These are phyloP conservation scores for Diabrotica balteata DNA, from an alignment of 2,888 invertebrate genomes.

Conservation along the genomic window DNA sequence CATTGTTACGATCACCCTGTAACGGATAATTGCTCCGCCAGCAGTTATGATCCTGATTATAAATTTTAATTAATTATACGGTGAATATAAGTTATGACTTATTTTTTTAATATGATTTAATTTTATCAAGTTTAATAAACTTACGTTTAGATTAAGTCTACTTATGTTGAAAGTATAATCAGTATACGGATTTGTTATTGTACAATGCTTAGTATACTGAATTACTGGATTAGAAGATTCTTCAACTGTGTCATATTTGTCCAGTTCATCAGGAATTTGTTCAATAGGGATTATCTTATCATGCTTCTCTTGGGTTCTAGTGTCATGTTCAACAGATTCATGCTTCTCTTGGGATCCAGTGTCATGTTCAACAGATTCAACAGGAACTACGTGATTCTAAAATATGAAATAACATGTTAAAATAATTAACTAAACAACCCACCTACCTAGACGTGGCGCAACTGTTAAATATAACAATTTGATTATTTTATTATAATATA, in stretches of 20 bases:
- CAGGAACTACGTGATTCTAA: background rate
- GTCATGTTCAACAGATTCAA: background rate
- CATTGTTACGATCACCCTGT: too few relatives aligned
- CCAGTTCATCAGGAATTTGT: background rate
- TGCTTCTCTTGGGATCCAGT: too few relatives aligned
- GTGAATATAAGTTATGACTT: background rate
- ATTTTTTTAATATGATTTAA: background rate
- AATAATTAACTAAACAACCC: too few relatives aligned
- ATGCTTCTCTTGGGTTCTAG: too few relatives aligned
- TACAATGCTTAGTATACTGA: background rate
- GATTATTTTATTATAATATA: too few relatives aligned
- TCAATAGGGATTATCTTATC: background rate
- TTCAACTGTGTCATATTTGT: background rate
- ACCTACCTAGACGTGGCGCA: too few relatives aligned
- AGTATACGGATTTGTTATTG: conserved; percentile 3
- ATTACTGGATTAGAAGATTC: background rate
- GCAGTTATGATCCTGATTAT: background rate
- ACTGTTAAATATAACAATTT: too few relatives aligned
- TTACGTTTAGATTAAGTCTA: conserved; percentile 10
- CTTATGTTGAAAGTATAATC: conserved; percentile 15
- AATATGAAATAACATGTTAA: background rate
- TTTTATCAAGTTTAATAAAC: conserved; percentile 1
- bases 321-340: too few relatives aligned
- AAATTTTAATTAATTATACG: background rate
- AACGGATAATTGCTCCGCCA: too few relatives aligned